phyloP scores from a whole-genome alignment of 2,888 invertebrate species.

The Rhingia campestris region DNA sequence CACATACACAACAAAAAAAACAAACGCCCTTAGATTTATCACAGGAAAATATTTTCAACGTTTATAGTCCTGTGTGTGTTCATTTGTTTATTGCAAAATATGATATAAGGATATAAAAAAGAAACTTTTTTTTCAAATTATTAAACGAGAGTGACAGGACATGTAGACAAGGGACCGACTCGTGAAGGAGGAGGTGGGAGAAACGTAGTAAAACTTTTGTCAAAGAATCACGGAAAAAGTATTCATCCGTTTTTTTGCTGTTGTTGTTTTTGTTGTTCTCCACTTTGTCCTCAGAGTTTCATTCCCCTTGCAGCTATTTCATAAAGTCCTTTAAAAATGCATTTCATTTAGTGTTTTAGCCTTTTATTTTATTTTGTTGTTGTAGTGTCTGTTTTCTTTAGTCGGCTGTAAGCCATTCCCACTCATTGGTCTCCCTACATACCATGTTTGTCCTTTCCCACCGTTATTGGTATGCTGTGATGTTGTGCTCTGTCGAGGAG shows the following conservation, averaged over 20 bases:
- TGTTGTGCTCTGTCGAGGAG: slow-evolving; percentile 1
- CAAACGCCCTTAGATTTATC: not conserved
- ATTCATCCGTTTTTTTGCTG: not conserved
- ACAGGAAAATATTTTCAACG: not conserved
- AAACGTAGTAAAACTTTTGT: slow-evolving; percentile 26
- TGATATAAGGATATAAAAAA: slow-evolving; percentile 3
- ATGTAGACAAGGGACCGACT: slow-evolving; percentile 6
- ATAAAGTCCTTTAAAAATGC: slow-evolving; percentile 52
- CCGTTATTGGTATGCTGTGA: not conserved
- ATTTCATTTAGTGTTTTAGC: slow-evolving; percentile 56
- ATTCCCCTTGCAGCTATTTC: slow-evolving; percentile 56
- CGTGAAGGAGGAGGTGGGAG: not conserved
- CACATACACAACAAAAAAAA: not conserved
- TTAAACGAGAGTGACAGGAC: slow-evolving; percentile 12
- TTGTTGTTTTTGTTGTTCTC: slow-evolving; percentile 10
- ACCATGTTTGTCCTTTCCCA: not conserved
- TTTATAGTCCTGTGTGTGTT: slow-evolving; percentile 2
- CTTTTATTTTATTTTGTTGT: slow-evolving; percentile 7
- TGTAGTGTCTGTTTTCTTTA: not conserved
- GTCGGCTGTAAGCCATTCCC: slow-evolving; percentile 39
- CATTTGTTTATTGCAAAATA: slow-evolving; percentile 48
- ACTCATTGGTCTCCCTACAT: slow-evolving; percentile 26
- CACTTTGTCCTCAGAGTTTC: slow-evolving; percentile 17
- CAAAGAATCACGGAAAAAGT: slow-evolving; percentile 22
- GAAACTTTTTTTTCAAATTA: slow-evolving; percentile 43